Evolutionary conservation across 2,113 vertebrate species (phyloP).

Genomic region (Phylloscopus trochiloides): DNA sequence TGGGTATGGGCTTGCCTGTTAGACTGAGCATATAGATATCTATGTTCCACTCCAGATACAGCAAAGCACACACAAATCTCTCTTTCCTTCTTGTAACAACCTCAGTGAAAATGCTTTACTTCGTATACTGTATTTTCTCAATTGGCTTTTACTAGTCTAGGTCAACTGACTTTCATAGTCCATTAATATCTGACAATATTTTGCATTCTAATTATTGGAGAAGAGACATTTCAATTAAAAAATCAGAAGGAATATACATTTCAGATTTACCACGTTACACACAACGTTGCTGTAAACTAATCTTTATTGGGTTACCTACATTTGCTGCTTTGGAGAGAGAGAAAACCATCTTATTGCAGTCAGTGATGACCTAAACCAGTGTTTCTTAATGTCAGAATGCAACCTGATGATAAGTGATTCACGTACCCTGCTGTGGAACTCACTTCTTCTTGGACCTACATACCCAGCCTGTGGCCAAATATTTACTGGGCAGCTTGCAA

Average conservation of each 20-base stretch:
- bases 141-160: neutral
- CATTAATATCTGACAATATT: neutral
- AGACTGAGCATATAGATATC: neutral
- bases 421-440: neutral
- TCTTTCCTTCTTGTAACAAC: neutral
- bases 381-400: neutral
- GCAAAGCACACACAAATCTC: neutral
- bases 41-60: neutral
- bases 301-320: neutral
- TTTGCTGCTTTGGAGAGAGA: neutral
- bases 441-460: neutral
- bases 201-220: neutral
- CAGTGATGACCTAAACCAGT: neutral
- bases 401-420: neutral
- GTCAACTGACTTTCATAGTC: neutral
- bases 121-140: neutral
- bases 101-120: neutral
- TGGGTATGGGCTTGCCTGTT: neutral
- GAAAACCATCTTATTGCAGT: neutral
- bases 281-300: fast-evolving
- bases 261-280: neutral
- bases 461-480: fast-evolving
- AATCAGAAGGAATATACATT: neutral
- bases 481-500: neutral
- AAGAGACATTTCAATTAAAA: neutral